These are phyloP conservation scores for Drosophila longiperda DNA, from an alignment of 2,888 invertebrate genomes.

Conservation along the genomic window DNA sequence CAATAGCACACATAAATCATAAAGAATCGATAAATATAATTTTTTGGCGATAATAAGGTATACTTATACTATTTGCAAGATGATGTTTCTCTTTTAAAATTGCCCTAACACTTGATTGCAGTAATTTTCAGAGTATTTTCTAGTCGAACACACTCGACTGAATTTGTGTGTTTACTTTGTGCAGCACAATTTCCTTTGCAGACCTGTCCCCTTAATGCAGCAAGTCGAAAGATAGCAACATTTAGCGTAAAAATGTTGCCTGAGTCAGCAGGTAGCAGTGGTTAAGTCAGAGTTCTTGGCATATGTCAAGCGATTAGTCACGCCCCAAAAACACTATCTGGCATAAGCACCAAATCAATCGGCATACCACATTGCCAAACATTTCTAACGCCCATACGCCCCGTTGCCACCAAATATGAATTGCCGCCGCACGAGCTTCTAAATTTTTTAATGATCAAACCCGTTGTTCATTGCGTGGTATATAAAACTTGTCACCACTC, in stretches of 20 bases:
- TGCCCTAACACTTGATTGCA: too few relatives aligned
- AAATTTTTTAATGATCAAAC: slow-evolving; percentile 50
- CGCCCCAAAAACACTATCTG: slow-evolving; percentile 30
- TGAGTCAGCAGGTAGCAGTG: slow-evolving; percentile 54
- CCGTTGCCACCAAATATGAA: slow-evolving; percentile 38
- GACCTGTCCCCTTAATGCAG: slow-evolving; percentile 42
- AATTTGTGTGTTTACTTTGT: slow-evolving; percentile 14
- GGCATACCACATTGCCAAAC: slow-evolving; percentile 46
- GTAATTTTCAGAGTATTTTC: neutral
- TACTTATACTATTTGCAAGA: neutral
- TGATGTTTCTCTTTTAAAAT: neutral
- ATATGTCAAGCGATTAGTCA: slow-evolving; percentile 62
- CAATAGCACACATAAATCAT: neutral
- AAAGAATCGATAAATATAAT: neutral
- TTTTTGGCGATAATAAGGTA: neutral
- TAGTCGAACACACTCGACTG: neutral
- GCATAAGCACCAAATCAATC: slow-evolving; percentile 21
- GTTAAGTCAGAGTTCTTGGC: slow-evolving; percentile 13
- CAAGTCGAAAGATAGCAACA: slow-evolving; percentile 31
- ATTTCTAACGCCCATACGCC: slow-evolving; percentile 62
- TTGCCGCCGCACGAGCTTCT: slow-evolving; percentile 23
- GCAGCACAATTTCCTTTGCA: slow-evolving; percentile 11
- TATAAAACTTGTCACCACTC: slow-evolving; percentile 53
- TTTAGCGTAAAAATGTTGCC: slow-evolving; percentile 20
- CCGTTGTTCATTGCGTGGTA: slow-evolving; percentile 41